phyloP scores from a whole-genome alignment of 2,113 vertebrate species.

The Zosterops hypoxanthus region DNA sequence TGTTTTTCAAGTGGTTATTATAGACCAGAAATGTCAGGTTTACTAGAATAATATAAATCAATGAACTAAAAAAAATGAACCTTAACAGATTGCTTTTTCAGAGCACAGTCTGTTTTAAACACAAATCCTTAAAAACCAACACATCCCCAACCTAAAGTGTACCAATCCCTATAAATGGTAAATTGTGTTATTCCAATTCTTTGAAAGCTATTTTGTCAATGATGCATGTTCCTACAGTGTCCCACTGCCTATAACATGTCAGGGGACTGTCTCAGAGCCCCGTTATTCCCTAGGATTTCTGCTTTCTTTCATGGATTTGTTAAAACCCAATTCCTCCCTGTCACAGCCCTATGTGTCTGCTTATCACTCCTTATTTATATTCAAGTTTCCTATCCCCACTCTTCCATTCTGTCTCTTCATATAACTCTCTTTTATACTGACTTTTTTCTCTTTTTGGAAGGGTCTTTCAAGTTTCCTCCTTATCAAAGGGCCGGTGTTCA shows the following conservation, averaged over 20 bases:
- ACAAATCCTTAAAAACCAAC: conserved; percentile 11
- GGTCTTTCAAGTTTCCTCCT: neutral
- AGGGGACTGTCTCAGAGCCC: neutral
- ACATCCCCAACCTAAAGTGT: neutral
- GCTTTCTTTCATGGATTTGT: neutral
- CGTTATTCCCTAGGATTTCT: neutral
- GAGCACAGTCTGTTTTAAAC: conserved; percentile 21
- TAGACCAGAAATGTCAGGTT: conserved; percentile 29
- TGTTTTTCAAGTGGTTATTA: conserved; percentile 42
- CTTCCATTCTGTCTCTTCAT: neutral
- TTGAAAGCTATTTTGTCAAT: neutral
- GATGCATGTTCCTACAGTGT: rapidly evolving
- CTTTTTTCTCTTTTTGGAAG: neutral
- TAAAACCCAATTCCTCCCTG: neutral
- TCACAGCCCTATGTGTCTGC: neutral
- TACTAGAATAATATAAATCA: conserved; percentile 43
- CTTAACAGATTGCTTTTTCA: conserved; percentile 34
- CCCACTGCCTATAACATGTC: neutral
- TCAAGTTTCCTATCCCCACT: neutral
- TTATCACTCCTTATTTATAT: neutral
- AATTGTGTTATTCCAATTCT: neutral
- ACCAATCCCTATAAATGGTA: neutral
- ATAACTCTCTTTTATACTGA: neutral
- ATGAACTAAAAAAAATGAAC: conserved; percentile 38
- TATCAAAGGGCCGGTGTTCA: neutral